Conservation (phyloP, 2,797 vertebrate species). For the Delichon dasypus region DNA sequence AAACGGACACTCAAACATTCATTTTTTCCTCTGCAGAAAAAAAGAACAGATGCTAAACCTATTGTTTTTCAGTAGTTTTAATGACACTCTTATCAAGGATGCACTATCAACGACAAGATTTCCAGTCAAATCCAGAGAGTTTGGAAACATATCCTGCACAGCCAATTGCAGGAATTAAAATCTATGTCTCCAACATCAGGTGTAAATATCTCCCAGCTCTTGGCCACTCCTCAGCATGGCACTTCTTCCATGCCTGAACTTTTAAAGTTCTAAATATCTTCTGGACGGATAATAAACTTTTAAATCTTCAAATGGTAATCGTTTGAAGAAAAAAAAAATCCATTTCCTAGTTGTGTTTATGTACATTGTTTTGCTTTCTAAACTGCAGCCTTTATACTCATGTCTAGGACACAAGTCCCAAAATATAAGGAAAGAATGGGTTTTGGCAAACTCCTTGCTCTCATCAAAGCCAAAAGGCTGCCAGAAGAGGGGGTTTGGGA, state of each 20-base stretch:
- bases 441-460: neutral
- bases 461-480: neutral
- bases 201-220: neutral
- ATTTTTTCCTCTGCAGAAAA: neutral
- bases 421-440: neutral
- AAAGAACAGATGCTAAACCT: neutral
- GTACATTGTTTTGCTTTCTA: neutral
- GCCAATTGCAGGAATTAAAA: neutral
- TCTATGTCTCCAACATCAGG: neutral
- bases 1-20: fast-evolving
- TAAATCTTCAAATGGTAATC: neutral
- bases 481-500: neutral
- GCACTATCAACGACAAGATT: neutral
- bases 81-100: neutral
- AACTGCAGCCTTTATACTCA: neutral
- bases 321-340: neutral
- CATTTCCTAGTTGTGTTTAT: neutral
- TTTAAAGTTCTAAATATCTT: neutral
- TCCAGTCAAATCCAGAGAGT: neutral
- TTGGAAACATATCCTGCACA: neutral
- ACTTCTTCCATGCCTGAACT: neutral
- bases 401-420: neutral
- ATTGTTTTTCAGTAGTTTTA: neutral
- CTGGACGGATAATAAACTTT: neutral
- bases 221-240: neutral